phyloP scores from a whole-genome alignment of 2,888 invertebrate genomes.

The Hipparchia sbordonii region DNA sequence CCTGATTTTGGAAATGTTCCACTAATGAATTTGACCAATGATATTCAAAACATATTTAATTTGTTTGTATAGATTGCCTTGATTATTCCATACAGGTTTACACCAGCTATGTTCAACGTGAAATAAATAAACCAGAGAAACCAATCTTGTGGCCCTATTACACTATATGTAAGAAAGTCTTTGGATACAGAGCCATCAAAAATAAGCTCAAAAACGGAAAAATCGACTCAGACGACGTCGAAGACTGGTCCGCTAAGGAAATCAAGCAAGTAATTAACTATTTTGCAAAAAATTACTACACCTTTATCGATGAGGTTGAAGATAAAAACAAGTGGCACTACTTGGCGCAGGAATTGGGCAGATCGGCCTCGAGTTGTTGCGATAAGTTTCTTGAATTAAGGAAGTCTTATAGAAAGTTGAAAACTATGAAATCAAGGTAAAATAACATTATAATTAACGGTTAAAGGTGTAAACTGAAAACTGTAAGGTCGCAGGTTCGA shows the following conservation, averaged over 20 bases:
- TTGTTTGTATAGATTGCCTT: background rate
- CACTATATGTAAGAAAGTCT: conserved; percentile 70
- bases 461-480: no score
- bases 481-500: no score
- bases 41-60: background rate
- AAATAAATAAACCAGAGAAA: conserved; percentile 69
- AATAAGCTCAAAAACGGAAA: conserved; percentile 62
- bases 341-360: conserved; percentile 54
- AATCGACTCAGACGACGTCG: conserved; percentile 52
- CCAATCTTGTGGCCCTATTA: conserved; percentile 75
- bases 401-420: conserved; percentile 69
- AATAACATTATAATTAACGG: no score
- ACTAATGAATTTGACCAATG: no score
- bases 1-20: no score
- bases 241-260: conserved; percentile 68
- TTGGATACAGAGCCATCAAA: conserved; percentile 69
- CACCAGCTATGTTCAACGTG: conserved; percentile 64
- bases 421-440: conserved; percentile 58
- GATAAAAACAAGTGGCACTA: conserved; percentile 54
- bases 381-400: conserved; percentile 69
- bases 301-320: conserved; percentile 52
- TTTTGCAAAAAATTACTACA: conserved; percentile 56
- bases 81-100: conserved; percentile 61
- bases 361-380: conserved; percentile 54
- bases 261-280: conserved; percentile 64